These are phyloP conservation scores for Pseudoatta argentina DNA, from an alignment of 1,140 invertebrate genomes.

Conservation along the genomic window DNA sequence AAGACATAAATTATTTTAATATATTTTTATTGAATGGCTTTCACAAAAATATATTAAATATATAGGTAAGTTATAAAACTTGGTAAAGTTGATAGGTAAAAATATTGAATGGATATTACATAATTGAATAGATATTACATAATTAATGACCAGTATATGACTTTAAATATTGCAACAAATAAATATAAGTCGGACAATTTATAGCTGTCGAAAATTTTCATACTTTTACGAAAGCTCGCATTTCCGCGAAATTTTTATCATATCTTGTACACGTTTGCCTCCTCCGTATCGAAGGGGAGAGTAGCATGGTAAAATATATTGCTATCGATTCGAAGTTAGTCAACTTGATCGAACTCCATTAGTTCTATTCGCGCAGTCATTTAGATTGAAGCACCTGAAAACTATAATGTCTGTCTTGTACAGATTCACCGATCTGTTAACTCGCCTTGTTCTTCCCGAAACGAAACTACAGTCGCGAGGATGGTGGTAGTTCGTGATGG, in stretches of 20 bases:
- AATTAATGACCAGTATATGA: not conserved
- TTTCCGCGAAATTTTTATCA: too few species aligned
- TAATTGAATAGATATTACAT: too few species aligned
- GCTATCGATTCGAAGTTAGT: not conserved
- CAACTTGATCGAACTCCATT: constrained; percentile 32
- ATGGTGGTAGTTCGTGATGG: not conserved
- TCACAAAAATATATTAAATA: too few species aligned
- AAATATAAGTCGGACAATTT: not conserved
- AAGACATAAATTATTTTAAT: too few species aligned
- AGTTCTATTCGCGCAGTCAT: not conserved
- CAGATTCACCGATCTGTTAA: constrained; percentile 39
- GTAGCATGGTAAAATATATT: constrained; percentile 11
- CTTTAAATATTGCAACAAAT: not conserved
- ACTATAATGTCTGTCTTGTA: constrained; percentile 35
- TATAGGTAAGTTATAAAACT: too few species aligned
- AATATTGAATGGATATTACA: too few species aligned
- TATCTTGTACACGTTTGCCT: too few species aligned
- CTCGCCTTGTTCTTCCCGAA: not conserved
- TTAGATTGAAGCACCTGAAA: constrained; percentile 14
- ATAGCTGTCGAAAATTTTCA: not conserved
- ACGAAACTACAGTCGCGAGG: constrained; percentile 29
- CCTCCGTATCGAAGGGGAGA: not conserved
- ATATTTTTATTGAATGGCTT: too few species aligned
- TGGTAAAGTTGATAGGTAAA: too few species aligned
- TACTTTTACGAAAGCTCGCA: not conserved